phyloP scores from a whole-genome alignment of 2,113 vertebrate genomes.

The Mormyrus lacerda region DNA sequence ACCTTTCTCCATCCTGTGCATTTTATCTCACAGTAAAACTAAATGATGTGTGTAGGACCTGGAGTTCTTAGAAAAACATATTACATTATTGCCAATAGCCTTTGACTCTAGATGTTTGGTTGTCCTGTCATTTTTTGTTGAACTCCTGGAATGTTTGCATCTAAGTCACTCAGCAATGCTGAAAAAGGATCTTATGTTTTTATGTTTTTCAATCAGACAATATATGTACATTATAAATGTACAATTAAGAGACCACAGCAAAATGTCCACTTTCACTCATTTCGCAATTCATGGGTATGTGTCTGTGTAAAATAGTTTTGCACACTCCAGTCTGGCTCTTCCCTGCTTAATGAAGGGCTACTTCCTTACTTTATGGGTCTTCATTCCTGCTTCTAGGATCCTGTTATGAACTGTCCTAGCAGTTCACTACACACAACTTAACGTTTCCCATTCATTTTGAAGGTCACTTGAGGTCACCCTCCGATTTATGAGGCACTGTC shows the following conservation, averaged over 20 bases:
- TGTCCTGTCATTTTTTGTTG: neutral
- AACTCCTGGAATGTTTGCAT: neutral
- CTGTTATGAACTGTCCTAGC: too few relatives aligned
- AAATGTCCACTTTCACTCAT: neutral
- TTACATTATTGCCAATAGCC: neutral
- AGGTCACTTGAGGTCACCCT: neutral
- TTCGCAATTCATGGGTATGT: neutral
- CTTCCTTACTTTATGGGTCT: neutral
- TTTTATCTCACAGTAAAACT: slow-evolving; percentile 3
- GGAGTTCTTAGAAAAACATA: neutral
- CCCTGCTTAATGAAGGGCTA: neutral
- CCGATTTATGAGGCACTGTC: neutral
- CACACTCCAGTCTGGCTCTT: neutral
- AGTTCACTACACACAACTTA: too few relatives aligned
- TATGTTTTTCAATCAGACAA: neutral
- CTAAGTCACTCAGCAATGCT: neutral
- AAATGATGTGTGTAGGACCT: neutral
- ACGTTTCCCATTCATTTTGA: neutral
- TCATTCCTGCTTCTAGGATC: too few relatives aligned
- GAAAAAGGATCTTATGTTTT: neutral
- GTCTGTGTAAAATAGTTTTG: neutral
- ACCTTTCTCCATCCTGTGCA: neutral
- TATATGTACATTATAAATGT: neutral
- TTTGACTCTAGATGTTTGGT: neutral
- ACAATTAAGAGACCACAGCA: neutral